Conservation (phyloP, 64 coral and sea anemone genomes). For the Stichodactyla helianthus region DNA sequence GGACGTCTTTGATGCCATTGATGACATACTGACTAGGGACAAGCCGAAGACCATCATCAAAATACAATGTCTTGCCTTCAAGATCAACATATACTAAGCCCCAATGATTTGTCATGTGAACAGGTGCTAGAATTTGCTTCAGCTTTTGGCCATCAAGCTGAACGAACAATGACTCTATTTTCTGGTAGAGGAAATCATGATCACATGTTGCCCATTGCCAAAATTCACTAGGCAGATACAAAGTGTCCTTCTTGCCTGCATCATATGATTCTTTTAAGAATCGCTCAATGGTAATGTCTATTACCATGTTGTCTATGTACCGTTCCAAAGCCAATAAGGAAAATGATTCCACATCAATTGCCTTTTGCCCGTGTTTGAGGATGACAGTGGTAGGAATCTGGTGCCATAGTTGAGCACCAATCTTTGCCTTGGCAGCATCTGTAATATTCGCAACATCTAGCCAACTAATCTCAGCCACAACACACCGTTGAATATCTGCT, state of each 20-base stretch:
- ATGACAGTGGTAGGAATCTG: constrained; percentile 7
- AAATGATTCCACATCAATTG: constrained; percentile 53
- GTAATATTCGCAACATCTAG: background rate
- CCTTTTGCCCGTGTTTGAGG: constrained; percentile 16
- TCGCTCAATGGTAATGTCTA: constrained; percentile 38
- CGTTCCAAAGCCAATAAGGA: constrained; percentile 36
- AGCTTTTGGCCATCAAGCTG: background rate
- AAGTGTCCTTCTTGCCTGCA: background rate
- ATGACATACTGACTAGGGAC: background rate
- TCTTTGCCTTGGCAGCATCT: constrained; percentile 5
- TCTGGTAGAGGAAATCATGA: constrained; percentile 21
- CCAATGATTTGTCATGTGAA: constrained; percentile 59
- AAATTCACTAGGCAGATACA: constrained; percentile 52
- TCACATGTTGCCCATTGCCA: constrained; percentile 47
- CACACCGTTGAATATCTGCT: background rate
- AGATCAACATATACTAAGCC: constrained; percentile 50
- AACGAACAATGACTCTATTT: constrained; percentile 22
- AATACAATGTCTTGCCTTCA: constrained; percentile 17
- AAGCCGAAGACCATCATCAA: constrained; percentile 66
- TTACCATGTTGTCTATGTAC: constrained; percentile 44
- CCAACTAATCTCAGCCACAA: constrained; percentile 1
- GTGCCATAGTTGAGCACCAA: constrained; percentile 42
- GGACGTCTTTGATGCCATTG: constrained; percentile 13
- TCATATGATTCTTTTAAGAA: constrained; percentile 37
- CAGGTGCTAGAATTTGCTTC: constrained; percentile 47